These are phyloP conservation scores for Myrmecophaga tridactyla DNA, from an alignment of 2,113 vertebrate genomes.

Conservation along the genomic window DNA sequence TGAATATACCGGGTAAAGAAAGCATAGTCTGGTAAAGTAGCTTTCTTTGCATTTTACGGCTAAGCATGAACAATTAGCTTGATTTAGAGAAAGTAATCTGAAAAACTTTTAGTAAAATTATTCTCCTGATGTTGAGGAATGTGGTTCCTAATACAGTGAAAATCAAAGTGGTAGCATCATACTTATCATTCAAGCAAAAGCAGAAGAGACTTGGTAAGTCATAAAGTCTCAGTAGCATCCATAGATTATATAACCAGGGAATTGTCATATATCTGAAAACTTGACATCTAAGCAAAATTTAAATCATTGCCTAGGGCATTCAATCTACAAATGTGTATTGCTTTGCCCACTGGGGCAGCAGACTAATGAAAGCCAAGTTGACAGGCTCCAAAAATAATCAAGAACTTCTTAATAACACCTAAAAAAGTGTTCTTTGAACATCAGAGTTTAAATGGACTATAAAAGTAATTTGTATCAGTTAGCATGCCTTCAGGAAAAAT, in stretches of 20 bases:
- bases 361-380: neutral
- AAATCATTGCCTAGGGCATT: neutral
- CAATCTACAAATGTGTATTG: neutral
- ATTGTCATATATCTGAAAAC: neutral
- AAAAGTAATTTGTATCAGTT: neutral
- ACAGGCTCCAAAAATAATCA: neutral
- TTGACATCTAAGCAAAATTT: neutral
- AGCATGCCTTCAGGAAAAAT: neutral
- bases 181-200: neutral
- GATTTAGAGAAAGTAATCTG: neutral
- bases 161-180: neutral
- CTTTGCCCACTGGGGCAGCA: neutral
- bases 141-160: neutral
- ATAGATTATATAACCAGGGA: neutral
- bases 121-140: neutral
- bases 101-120: neutral
- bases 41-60: neutral
- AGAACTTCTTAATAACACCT: neutral
- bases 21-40: neutral
- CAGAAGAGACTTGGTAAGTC: neutral
- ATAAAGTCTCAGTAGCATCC: neutral
- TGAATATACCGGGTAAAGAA: neutral
- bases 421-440: neutral
- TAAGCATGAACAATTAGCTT: neutral
- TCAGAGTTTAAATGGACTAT: constrained; percentile 1